Conservation (phyloP, 2,888 invertebrate species). For the Aphidius colemani region DNA sequence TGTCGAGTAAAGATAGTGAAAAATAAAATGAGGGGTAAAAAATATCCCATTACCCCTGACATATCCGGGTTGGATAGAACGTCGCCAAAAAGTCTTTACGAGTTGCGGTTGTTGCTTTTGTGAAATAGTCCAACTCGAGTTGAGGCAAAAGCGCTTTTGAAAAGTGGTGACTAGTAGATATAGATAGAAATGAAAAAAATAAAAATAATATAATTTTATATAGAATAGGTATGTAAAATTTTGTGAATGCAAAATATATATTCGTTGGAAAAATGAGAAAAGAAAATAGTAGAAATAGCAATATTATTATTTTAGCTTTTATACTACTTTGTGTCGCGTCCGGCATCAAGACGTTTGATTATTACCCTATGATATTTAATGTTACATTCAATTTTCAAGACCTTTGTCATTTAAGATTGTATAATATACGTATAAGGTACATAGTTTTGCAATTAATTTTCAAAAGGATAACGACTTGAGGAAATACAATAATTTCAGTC, state of each 20-base stretch:
- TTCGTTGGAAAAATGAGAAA: too few species aligned
- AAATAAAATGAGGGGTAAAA: constrained; percentile 10
- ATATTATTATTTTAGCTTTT: constrained; percentile 26
- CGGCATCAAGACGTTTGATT: constrained; percentile 11
- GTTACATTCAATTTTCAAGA: constrained; percentile 28
- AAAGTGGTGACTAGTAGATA: constrained; percentile 7
- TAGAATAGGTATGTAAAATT: background rate
- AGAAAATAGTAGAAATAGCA: background rate
- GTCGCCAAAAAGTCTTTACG: constrained; percentile 30
- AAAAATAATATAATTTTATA: constrained; percentile 22
- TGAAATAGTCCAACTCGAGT: constrained; percentile 21
- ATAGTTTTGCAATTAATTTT: constrained; percentile 16
- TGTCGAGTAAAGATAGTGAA: too few species aligned
- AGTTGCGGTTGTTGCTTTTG: constrained; percentile 31
- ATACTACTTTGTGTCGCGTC: constrained; percentile 18
- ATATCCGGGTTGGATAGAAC: constrained; percentile 10
- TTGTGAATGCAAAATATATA: too few species aligned
- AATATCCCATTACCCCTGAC: constrained; percentile 9
- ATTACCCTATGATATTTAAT: constrained; percentile 38
- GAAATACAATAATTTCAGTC: background rate
- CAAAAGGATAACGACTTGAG: constrained; percentile 13
- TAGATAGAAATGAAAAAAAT: constrained; percentile 8
- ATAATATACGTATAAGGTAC: constrained; percentile 19
- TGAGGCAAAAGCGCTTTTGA: constrained; percentile 15
- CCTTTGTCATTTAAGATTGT: constrained; percentile 53